Conservation (phyloP, 2,113 vertebrate genomes). For the Eudorcas thomsonii region DNA sequence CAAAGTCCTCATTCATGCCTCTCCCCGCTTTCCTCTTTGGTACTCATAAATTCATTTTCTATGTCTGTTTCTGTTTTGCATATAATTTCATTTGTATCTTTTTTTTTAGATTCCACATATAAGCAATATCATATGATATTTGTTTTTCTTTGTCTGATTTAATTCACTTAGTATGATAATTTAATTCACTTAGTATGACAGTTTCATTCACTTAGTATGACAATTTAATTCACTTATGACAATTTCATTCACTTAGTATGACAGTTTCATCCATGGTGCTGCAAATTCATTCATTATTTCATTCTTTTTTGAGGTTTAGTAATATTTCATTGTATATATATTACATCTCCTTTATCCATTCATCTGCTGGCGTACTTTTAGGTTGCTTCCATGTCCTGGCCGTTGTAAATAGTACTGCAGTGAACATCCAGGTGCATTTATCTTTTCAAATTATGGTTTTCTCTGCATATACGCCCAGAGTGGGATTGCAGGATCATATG, state of each 20-base stretch:
- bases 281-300: not conserved
- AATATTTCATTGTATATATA: not conserved
- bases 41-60: not conserved
- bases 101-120: not conserved
- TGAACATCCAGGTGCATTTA: not conserved
- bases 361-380: not conserved
- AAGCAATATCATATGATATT: not conserved
- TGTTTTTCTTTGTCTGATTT: not conserved
- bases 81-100: not conserved
- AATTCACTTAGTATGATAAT: not conserved
- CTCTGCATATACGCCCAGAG: not conserved
- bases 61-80: not conserved
- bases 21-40: not conserved
- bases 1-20: not conserved
- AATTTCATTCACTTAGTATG: not conserved
- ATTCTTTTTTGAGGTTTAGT: not conserved
- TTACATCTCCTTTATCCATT: not conserved
- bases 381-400: not conserved
- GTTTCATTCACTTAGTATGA: not conserved
- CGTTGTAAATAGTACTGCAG: not conserved
- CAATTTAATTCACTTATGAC: not conserved
- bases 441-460: not conserved
- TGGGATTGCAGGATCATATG: not conserved
- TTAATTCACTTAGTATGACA: not conserved
- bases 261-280: not conserved